Percentiles rank a stretch among this genome's conserved stretches.
Conservation (phyloP, 2,888 invertebrate species). For the Trilocha varians region DNA sequence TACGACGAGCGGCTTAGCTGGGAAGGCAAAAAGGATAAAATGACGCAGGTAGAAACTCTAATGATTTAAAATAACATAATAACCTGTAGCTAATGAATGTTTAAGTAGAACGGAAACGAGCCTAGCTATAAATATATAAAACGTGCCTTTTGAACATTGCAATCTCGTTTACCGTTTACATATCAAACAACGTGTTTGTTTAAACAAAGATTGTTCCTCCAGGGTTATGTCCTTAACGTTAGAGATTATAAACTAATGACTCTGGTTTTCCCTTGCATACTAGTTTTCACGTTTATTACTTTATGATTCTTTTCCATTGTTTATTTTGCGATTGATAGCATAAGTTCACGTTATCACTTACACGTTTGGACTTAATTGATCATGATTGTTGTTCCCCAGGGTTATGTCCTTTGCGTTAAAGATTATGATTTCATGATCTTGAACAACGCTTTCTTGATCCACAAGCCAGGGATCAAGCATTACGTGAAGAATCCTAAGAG, state of each 20-base stretch:
- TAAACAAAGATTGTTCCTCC: conserved; percentile 13
- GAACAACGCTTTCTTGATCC: conserved; percentile 94
- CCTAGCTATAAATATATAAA: not conserved
- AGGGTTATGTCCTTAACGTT: conserved; percentile 93
- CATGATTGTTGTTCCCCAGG: conserved; percentile 75
- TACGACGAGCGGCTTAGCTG: conserved; percentile 94
- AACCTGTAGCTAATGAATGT: not conserved
- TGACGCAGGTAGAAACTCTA: conserved; percentile 85
- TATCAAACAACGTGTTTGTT: not conserved
- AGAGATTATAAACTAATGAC: conserved; percentile 94
- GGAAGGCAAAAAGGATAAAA: conserved; percentile 96
- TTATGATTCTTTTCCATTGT: too few relatives aligned
- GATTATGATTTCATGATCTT: conserved; percentile 94
- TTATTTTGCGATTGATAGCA: too few relatives aligned
- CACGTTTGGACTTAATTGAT: not conserved
- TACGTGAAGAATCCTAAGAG: conserved; percentile 85
- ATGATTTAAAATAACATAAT: conserved; percentile 1
- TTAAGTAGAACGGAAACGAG: not conserved
- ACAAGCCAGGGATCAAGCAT: conserved; percentile 92
- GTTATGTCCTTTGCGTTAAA: conserved; percentile 90
- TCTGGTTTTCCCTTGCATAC: too few relatives aligned
- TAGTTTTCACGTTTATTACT: too few relatives aligned
- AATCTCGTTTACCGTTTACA: not conserved
- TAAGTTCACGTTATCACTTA: too few relatives aligned
- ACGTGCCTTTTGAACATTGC: not conserved